These are phyloP conservation scores for Papilio protenor DNA, from an alignment of 2,888 invertebrate genomes.

Conservation along the genomic window DNA sequence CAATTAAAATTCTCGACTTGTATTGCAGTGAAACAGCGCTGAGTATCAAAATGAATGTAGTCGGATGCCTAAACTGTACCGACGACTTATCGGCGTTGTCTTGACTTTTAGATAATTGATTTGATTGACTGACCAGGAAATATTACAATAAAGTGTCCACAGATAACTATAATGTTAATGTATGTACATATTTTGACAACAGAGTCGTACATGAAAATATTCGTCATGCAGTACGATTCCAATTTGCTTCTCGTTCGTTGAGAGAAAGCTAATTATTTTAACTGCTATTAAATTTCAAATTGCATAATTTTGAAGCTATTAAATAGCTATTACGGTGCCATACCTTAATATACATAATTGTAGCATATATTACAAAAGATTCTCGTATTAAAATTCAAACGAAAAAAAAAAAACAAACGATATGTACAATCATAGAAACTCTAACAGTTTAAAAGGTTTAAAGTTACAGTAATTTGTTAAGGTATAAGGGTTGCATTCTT, in stretches of 20 bases:
- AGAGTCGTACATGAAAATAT: constrained; percentile 62
- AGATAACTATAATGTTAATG: background rate
- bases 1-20: constrained; percentile 18
- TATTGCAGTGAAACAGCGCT: background rate
- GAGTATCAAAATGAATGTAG: constrained; percentile 12
- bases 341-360: background rate
- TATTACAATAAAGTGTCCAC: constrained; percentile 6
- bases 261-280: constrained; percentile 69
- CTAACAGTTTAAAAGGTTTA: background rate
- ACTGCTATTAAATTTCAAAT: constrained; percentile 51
- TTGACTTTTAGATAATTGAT: constrained; percentile 26
- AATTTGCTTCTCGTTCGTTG: constrained; percentile 64
- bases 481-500: background rate
- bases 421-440: background rate
- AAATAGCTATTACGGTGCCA: constrained; percentile 41
- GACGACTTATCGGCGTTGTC: background rate
- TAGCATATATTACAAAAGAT: background rate
- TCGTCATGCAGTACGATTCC: constrained; percentile 71
- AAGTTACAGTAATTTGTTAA: background rate
- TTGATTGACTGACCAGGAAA: constrained; percentile 29
- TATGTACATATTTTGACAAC: constrained; percentile 45
- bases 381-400: constrained; percentile 10
- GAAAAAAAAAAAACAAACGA: background rate
- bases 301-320: constrained; percentile 59
- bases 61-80: constrained; percentile 8